Evolutionary conservation across 92 coral and sea anemone species (phyloP).

Genomic region (Actinernus sp.): DNA sequence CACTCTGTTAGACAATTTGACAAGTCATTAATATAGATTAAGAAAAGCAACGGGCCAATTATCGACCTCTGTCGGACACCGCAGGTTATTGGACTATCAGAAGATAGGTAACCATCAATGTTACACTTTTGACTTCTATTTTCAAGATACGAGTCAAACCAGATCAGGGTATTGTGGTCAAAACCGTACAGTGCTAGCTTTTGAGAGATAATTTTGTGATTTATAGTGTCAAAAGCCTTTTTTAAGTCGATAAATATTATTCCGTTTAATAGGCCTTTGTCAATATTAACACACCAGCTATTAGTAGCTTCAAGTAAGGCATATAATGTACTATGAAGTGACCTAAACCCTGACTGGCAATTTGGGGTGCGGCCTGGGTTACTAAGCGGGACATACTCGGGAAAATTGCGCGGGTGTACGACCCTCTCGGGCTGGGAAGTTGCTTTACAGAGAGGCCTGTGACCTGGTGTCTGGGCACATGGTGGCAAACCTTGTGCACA

Average conservation of each 20-base stretch:
- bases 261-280: constrained; percentile 52
- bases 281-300: background rate
- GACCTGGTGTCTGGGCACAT: too few relatives aligned
- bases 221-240: constrained; percentile 66
- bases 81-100: background rate
- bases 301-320: background rate
- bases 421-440: too few relatives aligned
- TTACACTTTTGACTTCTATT: background rate
- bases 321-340: background rate
- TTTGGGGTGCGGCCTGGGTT: too few relatives aligned
- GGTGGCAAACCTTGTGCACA: too few relatives aligned
- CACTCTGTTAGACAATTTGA: constrained; percentile 7
- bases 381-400: too few relatives aligned
- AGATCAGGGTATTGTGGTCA: constrained; percentile 1
- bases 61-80: constrained; percentile 15
- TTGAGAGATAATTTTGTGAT: constrained; percentile 29
- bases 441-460: too few relatives aligned
- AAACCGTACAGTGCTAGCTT: constrained; percentile 43
- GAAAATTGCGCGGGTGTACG: too few relatives aligned
- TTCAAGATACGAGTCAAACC: constrained; percentile 2
- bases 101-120: background rate
- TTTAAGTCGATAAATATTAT: constrained; percentile 45
- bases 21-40: constrained; percentile 16
- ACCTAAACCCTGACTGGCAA: constrained; percentile 2
- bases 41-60: constrained; percentile 8